A percentile compares a stretch with the other conserved stretches of the same genome.
Evolutionary conservation across 1,140 invertebrate genomes (phyloP).

Genomic region (Neodiprion lecontei): DNA sequence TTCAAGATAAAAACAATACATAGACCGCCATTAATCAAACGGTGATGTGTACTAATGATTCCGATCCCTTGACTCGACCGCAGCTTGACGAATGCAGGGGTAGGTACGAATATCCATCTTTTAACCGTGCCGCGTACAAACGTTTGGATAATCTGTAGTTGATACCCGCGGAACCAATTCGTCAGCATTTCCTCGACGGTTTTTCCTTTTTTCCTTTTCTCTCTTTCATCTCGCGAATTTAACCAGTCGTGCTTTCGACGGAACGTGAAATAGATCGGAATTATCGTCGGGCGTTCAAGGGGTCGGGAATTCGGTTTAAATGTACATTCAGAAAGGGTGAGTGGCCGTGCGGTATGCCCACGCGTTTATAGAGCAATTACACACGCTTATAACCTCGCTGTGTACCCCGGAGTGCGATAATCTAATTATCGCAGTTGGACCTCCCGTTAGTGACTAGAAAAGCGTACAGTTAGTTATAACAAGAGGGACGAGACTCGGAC

Average conservation of each 20-base stretch:
- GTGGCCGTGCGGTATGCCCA: too few relatives aligned
- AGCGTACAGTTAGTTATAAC: not conserved
- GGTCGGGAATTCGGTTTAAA: too few relatives aligned
- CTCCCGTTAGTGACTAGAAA: not conserved
- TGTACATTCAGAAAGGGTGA: too few relatives aligned
- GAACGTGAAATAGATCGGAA: too few relatives aligned
- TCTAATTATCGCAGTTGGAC: not conserved
- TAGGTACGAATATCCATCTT: not conserved
- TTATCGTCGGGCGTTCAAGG: too few relatives aligned
- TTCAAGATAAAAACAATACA: not conserved
- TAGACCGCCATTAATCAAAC: conserved; percentile 7
- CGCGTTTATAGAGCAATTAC: too few relatives aligned
- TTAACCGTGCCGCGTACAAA: not conserved
- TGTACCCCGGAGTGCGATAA: not conserved
- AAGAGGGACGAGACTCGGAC: not conserved
- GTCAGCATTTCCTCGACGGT: not conserved
- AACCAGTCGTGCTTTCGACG: not conserved
- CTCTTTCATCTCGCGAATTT: not conserved
- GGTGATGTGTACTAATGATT: conserved; percentile 13
- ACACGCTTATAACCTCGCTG: too few relatives aligned
- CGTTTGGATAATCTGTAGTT: not conserved
- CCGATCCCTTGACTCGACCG: not conserved
- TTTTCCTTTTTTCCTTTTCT: not conserved
- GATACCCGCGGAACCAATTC: not conserved
- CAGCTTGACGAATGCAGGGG: too few relatives aligned